These are phyloP conservation scores for Drosophila histrio DNA, from an alignment of 2,888 invertebrate genomes.

Conservation along the genomic window DNA sequence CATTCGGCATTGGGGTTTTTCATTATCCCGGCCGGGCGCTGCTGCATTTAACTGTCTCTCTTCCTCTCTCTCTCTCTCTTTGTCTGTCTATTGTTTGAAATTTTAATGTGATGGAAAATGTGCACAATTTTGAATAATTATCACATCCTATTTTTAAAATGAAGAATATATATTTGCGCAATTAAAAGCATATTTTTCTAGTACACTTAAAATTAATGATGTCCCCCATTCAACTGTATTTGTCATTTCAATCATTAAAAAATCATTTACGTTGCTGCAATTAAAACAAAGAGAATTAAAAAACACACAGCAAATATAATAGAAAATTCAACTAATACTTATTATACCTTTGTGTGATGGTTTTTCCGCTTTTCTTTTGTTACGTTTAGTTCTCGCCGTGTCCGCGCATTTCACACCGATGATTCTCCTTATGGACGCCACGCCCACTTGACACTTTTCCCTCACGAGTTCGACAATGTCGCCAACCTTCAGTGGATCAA, in stretches of 20 bases:
- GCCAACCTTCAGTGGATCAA: slow-evolving; percentile 22
- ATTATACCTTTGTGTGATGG: neutral
- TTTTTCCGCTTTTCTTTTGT: neutral
- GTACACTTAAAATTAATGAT: slow-evolving; percentile 58
- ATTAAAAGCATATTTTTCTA: slow-evolving; percentile 72
- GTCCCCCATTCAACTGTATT: slow-evolving; percentile 22
- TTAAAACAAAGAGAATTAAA: slow-evolving; percentile 42
- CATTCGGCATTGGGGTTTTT: slow-evolving; percentile 28
- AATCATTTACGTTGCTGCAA: slow-evolving; percentile 50
- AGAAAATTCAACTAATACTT: neutral
- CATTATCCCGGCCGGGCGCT: slow-evolving; percentile 40
- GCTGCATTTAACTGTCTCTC: slow-evolving; percentile 61
- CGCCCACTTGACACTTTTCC: slow-evolving; percentile 8
- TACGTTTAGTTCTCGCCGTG: neutral
- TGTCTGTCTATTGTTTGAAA: slow-evolving; percentile 58
- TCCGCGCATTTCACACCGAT: slow-evolving; percentile 17
- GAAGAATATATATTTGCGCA: slow-evolving; percentile 61
- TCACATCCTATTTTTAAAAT: slow-evolving; percentile 52
- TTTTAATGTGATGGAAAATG: slow-evolving; percentile 75
- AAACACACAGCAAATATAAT: neutral
- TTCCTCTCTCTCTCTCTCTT: slow-evolving; percentile 2
- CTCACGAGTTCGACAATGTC: slow-evolving; percentile 21
- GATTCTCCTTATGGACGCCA: neutral
- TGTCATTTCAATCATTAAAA: slow-evolving; percentile 34
- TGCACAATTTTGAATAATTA: slow-evolving; percentile 68